Base-by-base conservation (phyloP, 2,113 vertebrate genomes). In the Pelusios castaneus region DNA sequence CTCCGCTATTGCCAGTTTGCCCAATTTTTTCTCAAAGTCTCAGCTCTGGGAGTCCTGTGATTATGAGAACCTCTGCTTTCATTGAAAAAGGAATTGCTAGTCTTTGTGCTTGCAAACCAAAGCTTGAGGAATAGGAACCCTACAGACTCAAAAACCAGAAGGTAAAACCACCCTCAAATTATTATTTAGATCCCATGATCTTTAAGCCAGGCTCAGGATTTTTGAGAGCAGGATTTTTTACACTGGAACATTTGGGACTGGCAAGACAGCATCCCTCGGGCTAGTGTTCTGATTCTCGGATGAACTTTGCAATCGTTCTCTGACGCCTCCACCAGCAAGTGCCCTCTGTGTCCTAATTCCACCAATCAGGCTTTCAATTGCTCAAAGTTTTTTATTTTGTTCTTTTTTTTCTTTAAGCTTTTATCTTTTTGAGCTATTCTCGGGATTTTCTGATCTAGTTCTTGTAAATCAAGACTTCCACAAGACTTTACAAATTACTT, bases 391-490 rank as follows among this genome's bases (percentile, higher is more conserved):
- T 58, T 81, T 70, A 56, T 76, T 49, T 49, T 81, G 67, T 80
- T 60, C 16, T 79, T 12, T 19, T 79, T 80, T 4, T 17, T 11
- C n/a, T n/a, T n/a, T n/a, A n/a, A 27, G 80, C 76, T 93, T 79
- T 63, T 45, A 81, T 90, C 41, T 49, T 41, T 93, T 85, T 67
- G 8, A 6, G n/a, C 80, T 92, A 0, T 85, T 88, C 73, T 47
- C 51, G 89, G 86, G 85, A 60, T 94, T 93, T 97, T 88, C 85
- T 88, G 19, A 85, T 49, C 93, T 92, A 95, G 93, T 91, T 88
- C 80, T 47, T 80, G 58, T 83, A 82, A 85, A n/a, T n/a, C n/a
- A n/a, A n/a, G n/a, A n/a, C n/a, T n/a, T n/a, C n/a, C n/a, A n/a
- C n/a, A n/a, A n/a, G n/a, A n/a, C n/a, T 67, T 92, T 80, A n/a